These are phyloP conservation scores for Buceros bicornis DNA, from an alignment of 2,797 vertebrate genomes.

Conservation along the genomic window DNA sequence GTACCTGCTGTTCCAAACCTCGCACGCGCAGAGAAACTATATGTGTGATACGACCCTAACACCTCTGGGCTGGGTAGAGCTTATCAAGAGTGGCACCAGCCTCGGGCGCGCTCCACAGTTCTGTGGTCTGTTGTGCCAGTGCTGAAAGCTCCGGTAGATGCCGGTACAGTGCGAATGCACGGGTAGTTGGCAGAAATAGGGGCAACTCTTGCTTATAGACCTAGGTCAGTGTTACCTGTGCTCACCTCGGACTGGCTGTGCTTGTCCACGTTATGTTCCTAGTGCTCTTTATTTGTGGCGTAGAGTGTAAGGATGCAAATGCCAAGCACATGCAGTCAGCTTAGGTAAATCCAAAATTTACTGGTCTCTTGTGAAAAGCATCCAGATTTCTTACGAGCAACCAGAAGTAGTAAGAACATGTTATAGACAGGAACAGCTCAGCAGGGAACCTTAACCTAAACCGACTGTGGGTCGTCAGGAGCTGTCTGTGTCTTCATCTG, in stretches of 20 bases:
- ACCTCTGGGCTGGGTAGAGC: not conserved
- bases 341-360: not conserved
- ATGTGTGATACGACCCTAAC: accelerated
- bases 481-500: not conserved
- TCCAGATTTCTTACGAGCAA: not conserved
- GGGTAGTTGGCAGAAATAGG: not conserved
- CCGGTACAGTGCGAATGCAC: not conserved
- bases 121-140: not conserved
- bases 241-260: not conserved
- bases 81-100: not conserved
- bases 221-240: not conserved
- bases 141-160: not conserved
- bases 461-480: not conserved
- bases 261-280: not conserved
- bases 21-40: not conserved
- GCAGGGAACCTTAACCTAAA: not conserved
- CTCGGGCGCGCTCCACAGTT: not conserved
- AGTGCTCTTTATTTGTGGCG: not conserved
- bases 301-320: not conserved
- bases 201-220: not conserved
- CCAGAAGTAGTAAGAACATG: not conserved
- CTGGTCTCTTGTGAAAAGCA: not conserved
- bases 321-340: not conserved
- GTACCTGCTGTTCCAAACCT: not conserved
- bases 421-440: not conserved